Evolutionary conservation across 2,113 vertebrate species (phyloP).

Genomic region (Malurus elegans): DNA sequence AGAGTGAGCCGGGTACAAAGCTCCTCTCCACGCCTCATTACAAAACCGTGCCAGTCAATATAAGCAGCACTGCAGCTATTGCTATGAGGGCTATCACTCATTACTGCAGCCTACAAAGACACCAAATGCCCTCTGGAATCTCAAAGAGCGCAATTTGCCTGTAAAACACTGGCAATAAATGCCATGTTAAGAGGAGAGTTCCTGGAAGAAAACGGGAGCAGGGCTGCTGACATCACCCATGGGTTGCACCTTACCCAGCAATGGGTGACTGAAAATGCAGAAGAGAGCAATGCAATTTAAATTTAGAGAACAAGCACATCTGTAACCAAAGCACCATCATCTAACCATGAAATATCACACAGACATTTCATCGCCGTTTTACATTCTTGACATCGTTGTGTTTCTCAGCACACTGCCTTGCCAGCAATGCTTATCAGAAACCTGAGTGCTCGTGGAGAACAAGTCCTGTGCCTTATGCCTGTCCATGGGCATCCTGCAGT

Average conservation of each 20-base stretch:
- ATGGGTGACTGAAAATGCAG: accelerated
- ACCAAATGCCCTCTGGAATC: conserved; percentile 2
- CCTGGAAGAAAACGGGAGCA: background rate
- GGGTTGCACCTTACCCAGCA: background rate
- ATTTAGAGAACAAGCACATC: background rate
- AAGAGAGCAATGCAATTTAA: background rate
- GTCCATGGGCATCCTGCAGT: background rate
- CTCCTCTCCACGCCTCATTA: conserved; percentile 53
- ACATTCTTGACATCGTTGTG: background rate
- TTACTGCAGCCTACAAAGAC: background rate
- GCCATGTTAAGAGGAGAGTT: background rate
- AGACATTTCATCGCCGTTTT: background rate
- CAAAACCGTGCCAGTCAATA: background rate
- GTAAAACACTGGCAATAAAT: background rate
- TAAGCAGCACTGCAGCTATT: background rate
- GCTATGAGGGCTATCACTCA: background rate
- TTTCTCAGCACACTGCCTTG: background rate
- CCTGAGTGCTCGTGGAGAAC: background rate
- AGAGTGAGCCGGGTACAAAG: background rate
- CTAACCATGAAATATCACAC: background rate
- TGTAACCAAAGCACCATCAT: background rate
- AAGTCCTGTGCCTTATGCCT: background rate
- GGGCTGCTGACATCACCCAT: background rate
- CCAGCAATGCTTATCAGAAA: background rate
- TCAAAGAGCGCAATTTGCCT: background rate